phyloP scores from a whole-genome alignment of 2,113 vertebrate genomes.

The Acrocephalus arundinaceus region DNA sequence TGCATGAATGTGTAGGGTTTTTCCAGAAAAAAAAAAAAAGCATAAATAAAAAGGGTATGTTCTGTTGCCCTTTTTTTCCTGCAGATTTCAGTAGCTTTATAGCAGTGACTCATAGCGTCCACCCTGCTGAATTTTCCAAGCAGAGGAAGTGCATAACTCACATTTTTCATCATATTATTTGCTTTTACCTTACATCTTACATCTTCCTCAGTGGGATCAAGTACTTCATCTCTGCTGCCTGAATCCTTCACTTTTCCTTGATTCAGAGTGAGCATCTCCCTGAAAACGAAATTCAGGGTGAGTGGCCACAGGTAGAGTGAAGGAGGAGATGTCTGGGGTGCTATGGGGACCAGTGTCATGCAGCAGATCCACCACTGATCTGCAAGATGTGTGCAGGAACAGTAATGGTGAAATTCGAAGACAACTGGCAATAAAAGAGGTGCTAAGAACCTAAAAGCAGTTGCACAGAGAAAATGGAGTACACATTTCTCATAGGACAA shows the following conservation, averaged over 20 bases:
- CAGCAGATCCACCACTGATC: neutral
- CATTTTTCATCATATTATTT: neutral
- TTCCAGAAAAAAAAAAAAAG: neutral
- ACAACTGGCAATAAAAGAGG: neutral
- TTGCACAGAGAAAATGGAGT: neutral
- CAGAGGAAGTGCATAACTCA: neutral
- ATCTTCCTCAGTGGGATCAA: neutral
- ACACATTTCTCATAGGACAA: neutral
- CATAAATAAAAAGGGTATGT: neutral
- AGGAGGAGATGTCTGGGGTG: neutral
- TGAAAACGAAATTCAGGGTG: neutral
- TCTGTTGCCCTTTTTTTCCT: neutral
- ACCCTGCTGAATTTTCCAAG: slow-evolving; percentile 1
- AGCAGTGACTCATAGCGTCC: neutral
- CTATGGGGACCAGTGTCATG: neutral
- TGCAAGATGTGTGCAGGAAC: neutral
- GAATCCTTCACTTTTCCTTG: neutral
- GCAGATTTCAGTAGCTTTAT: neutral
- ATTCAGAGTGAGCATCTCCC: neutral
- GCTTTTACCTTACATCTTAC: neutral
- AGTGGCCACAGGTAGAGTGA: neutral
- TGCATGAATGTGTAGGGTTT: neutral
- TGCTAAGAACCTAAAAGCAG: neutral
- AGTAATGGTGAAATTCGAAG: neutral
- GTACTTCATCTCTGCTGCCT: neutral